Evolutionary conservation across 2,888 invertebrate genomes (phyloP).

Genomic region (Tenodera sinensis): DNA sequence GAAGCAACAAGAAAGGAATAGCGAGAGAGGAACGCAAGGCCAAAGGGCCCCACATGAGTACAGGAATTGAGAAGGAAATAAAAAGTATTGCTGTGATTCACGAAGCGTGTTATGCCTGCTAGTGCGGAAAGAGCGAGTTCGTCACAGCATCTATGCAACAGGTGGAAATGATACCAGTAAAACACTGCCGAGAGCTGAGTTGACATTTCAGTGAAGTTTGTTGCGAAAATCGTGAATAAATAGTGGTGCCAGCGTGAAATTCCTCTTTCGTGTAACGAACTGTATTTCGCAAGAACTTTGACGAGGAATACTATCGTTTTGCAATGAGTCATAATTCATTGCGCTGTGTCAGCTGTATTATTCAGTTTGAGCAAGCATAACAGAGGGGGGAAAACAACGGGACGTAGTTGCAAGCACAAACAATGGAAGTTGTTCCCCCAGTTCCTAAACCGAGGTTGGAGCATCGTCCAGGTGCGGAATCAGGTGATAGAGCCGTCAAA

Average conservation of each 20-base stretch:
- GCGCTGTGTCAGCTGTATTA: background rate
- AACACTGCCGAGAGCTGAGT: background rate
- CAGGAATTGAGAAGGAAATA: background rate
- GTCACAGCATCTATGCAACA: background rate
- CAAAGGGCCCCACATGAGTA: background rate
- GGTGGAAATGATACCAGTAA: background rate
- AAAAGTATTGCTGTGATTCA: background rate
- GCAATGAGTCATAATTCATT: background rate
- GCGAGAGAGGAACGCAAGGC: background rate
- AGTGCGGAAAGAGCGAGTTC: background rate
- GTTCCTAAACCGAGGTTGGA: slow-evolving; percentile 14
- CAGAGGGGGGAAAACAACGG: background rate
- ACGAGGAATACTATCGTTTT: background rate
- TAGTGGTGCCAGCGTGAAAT: background rate
- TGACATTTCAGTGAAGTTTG: background rate
- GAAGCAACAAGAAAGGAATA: background rate
- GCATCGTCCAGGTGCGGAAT: background rate
- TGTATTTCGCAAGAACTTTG: background rate
- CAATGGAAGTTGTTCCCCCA: slow-evolving; percentile 8
- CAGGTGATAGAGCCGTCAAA: background rate
- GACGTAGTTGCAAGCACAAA: background rate
- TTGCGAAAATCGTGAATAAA: background rate
- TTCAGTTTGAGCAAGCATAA: background rate
- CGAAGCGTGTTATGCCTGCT: background rate
- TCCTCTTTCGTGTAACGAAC: background rate